Percentiles rank a stretch among this genome's conserved stretches.
Conservation (phyloP, 1,140 invertebrate genomes). For the Anagrus nilaparvatae region DNA sequence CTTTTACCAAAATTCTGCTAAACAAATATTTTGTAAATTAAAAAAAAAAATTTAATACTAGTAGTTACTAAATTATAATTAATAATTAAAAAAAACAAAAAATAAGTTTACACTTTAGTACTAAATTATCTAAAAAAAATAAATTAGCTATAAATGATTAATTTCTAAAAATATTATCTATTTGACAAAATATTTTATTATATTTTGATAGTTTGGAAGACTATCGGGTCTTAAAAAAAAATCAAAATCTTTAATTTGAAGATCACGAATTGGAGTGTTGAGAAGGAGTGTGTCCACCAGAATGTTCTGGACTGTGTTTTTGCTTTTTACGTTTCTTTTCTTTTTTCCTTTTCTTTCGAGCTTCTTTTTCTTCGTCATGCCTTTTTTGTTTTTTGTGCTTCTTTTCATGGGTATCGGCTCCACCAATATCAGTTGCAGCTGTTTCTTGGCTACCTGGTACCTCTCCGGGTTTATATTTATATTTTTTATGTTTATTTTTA, state of each 20-base stretch:
- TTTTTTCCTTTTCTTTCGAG: constrained; percentile 87
- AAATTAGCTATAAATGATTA: no score
- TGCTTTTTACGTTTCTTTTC: constrained; percentile 92
- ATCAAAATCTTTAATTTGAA: constrained; percentile 20
- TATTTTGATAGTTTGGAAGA: no score
- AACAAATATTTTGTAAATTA: no score
- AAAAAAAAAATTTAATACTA: no score
- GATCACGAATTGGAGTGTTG: constrained; percentile 56
- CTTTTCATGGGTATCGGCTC: constrained; percentile 80
- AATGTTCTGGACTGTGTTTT: constrained; percentile 83
- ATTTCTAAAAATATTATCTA: no score
- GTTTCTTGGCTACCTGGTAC: constrained; percentile 57
- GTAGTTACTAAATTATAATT: no score
- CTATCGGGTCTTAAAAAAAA: no score
- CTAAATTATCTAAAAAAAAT: no score
- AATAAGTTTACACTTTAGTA: no score
- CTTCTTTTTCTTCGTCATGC: constrained; percentile 87
- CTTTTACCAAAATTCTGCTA: no score
- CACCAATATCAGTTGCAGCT: constrained; percentile 48
- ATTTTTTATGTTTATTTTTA: constrained; percentile 91
- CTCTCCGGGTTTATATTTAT: constrained; percentile 80
- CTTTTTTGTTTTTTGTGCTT: constrained; percentile 93
- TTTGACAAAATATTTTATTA: no score
- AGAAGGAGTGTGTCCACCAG: constrained; percentile 57
- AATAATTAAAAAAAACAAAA: no score